Base-by-base conservation (phyloP, 2,888 invertebrate species). In the Caenorhabditis sp. region DNA sequence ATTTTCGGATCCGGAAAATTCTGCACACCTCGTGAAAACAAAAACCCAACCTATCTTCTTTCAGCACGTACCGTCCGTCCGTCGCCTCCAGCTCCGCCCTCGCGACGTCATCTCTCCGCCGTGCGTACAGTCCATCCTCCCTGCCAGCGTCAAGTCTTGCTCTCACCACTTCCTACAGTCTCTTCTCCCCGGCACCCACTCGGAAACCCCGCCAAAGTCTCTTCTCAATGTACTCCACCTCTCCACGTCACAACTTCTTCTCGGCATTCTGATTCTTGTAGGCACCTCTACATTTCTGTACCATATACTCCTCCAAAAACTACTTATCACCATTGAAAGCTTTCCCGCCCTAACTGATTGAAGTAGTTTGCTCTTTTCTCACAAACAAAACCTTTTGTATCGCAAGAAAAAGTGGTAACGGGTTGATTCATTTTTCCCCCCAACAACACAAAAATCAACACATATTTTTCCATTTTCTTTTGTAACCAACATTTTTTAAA, bases 231-330 rank as follows among this genome's bases (percentile, higher is more conserved):
- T 88, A 87, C 59, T 87, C 86, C 10, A 79, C 79, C 31, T 59
- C 84, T 24, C 85, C 85, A 56, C 85, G 89, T 58, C 88, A 87
- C 75, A 85, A 89, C 59, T 90, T 90, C 73, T 90, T 90, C 81
- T 86, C 88, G n/a, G 88, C 90, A 24, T 90, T 90, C 69, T 90
- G 64, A 79, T 19, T 10, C 31, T 35, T 19, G 19, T 58, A 24
- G n/a, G 35, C 38, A 54, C 7, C 54, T 12, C 24, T 44, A n/a
- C 56, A 31, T 8, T 51, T 12, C 10, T 70, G 63, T 79, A 79
- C 51, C 28, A 59, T 69, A 47, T 22, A 44, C 66, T 44, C 19
- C 26, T 54, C 35, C 35, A 66, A 66, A 49, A 49, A 19, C 35
- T 51, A 49, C 66, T 49, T 68, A 68, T 68, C 26, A 12, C 12